Evolutionary conservation across 2,797 vertebrate genomes (phyloP), one percentile per base, ranked within the genome.

Genomic region (Chaetodon trifasciatus): DNA sequence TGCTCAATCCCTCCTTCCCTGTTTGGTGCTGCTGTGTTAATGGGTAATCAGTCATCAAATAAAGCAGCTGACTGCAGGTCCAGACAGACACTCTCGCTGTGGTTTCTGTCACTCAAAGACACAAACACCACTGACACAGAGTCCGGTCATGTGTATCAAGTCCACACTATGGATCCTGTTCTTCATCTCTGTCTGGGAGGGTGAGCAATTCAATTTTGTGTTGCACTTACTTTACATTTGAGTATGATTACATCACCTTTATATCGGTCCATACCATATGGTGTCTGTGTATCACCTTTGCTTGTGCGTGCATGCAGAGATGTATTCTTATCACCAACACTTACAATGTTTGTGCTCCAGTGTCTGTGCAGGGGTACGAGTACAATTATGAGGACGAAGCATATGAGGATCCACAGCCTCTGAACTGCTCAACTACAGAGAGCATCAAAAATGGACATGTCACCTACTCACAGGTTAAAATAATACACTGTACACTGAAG

Each of bases 1-100:
- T 94, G 81, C 94, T 73, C 85, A 92, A 93, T 89, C 35, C 6
- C 4, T 74, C 6, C 13, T 65, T 82, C 81, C 67, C 16, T 10
- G 39, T 82, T 81, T 57, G 69, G n/a, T 64, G 37, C 69, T 47
- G 75, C 66, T 84, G 63, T 79, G 93, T 95, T 94, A 95, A 92
- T 95, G 76, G 86, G 76, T 95, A 94, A 92, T 91, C 92, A 66
- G 85, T 93, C 53, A 58, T 91, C 93, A 96, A 95, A 96, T 92
- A 95, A 76, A 92, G 68, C 70, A 65, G 57, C 74, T 76, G 52
- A 47, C 74, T 56, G 49, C 47, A 67, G 70, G 71, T 86, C 46
- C 0, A 60, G 77, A 44, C 32, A 84, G 63, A 77, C 65, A 50
- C 50, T 75, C 13, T 61, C 0, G 32, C 15, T 52, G 77, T 23